phyloP scores from a whole-genome alignment of 2,888 invertebrate genomes.

The Chrysomela aeneicollis region DNA sequence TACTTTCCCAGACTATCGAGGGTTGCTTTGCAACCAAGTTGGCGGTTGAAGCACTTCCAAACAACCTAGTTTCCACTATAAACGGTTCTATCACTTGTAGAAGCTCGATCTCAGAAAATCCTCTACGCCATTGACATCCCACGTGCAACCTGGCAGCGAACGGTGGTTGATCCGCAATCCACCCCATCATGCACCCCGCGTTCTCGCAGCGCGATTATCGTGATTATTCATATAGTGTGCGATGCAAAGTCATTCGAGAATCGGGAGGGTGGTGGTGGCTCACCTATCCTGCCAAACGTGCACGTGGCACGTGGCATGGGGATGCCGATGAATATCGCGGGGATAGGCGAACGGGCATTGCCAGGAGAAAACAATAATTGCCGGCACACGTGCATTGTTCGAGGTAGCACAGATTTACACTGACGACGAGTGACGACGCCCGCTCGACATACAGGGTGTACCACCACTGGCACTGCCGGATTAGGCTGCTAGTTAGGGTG shows the following conservation, averaged over 20 bases:
- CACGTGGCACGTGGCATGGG: slow-evolving; percentile 48
- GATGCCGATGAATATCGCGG: slow-evolving; percentile 38
- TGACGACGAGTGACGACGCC: too few relatives aligned
- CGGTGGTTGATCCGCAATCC: slow-evolving; percentile 34
- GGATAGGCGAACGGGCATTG: not conserved
- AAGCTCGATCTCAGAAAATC: too few relatives aligned
- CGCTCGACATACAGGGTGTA: too few relatives aligned
- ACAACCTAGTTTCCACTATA: too few relatives aligned
- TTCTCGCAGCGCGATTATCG: slow-evolving; percentile 23
- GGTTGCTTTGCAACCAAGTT: too few relatives aligned
- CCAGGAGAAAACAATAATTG: not conserved
- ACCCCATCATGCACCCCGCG: slow-evolving; percentile 13
- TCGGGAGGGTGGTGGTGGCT: slow-evolving; percentile 36
- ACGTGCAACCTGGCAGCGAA: slow-evolving; percentile 25
- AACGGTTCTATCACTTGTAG: too few relatives aligned
- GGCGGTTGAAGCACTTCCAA: too few relatives aligned
- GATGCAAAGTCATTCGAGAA: slow-evolving; percentile 40
- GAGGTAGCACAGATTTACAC: not conserved
- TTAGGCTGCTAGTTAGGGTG: too few relatives aligned
- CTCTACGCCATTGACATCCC: not conserved
- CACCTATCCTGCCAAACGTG: slow-evolving; percentile 32
- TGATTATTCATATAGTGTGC: slow-evolving; percentile 40
- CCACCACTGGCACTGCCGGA: too few relatives aligned
- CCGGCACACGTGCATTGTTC: not conserved
- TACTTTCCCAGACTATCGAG: too few relatives aligned